Evolutionary conservation across 1,140 invertebrate species (phyloP), one percentile per base, ranked within the genome.

Genomic region (Planococcus citri): DNA sequence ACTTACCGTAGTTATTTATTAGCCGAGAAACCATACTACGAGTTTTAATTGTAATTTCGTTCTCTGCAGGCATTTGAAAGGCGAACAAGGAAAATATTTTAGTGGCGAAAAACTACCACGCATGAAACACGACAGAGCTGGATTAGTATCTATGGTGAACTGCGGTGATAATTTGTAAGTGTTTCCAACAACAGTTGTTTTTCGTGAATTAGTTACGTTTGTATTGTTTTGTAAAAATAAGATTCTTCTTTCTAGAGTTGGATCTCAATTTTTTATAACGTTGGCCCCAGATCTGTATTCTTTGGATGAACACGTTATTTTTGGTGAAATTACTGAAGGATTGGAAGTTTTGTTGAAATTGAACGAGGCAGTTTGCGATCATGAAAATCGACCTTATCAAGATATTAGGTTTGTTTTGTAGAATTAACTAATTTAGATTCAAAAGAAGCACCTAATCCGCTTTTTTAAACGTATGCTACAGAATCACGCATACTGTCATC

Each of bases 241-340:
- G n/a, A n/a, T n/a, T n/a, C n/a, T n/a, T 22, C 27, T 57, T 71
- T 70, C 20, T 72, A 82, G 83, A 79, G 83, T 97, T 72, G 97
- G 95, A 1, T 98, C 95, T 0, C 92, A 98, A 78, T 99, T 99
- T 80, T 98, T 98, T 77, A 86, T 99, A 58, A 99, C 97, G 0
- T 81, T 99, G 2, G 90, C 85, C 6, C 83, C 90, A 20, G 87
- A 95, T 75, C 80, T 99, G 3, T 89, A 92, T 68, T 98, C 94
- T 70, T 80, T 99, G 58, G 95, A 99, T 80, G 84, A 89, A 69
- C 97, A 99, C 79, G 96, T 94, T 77, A 92, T 99, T 10, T 98
- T 99, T 82, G 97, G 96, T 0, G 90, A 97, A 82, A 91, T 97
- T 1, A 84, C 86, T 0, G 97, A 99, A 82, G 95, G 97, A 0